Base-by-base conservation (phyloP, 37 sponge, comb jelly and placozoan genomes). In the Dysidea cf. avara region DNA sequence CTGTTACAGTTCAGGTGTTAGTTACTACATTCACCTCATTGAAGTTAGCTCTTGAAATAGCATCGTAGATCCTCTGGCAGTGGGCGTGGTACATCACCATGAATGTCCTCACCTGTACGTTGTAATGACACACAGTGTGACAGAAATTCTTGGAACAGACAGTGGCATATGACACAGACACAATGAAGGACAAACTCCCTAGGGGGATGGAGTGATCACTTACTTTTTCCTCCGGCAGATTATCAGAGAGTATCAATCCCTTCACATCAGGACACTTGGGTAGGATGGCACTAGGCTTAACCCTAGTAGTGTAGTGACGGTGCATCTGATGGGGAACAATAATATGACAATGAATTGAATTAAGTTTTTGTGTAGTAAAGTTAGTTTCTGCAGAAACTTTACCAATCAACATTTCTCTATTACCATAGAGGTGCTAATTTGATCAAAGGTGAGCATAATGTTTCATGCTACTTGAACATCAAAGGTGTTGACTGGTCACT, bases 61-160 rank as follows among this genome's bases (percentile, higher is more conserved):
- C 71, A 77, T 94, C 91, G 3, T 85, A 47, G 16, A 94, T 86
- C 26, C 94, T 49, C 64, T 94, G 94, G 48, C 94, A 94, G 79
- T 94, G 94, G 24, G 94, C 81, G 0, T 79, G 74, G 67, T 94
- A 94, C 94, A 94, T 94, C 24, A 89, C 74, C 72, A 94, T 49
- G 39, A 94, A 94, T 34, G 94, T 94, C 4, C 81, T 75, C 26
- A 94, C 71, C 89, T 88, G 66, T 4, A 32, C n/a, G n/a, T n/a
- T n/a, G n/a, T n/a, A n/a, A n/a, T n/a, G n/a, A n/a, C n/a, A n/a
- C 58, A 56, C 14, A 56, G 17, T 13, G 17, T 50, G 52, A 50
- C 17, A 50, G 52, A 18, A 17, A 50, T 50, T 50, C 17, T 18
- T 58, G 25, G 11, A 20, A 58, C 9, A 11, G n/a, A 28, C 22